Evolutionary conservation across 2,113 vertebrate species (phyloP).

Genomic region (Australoheros scitulus): DNA sequence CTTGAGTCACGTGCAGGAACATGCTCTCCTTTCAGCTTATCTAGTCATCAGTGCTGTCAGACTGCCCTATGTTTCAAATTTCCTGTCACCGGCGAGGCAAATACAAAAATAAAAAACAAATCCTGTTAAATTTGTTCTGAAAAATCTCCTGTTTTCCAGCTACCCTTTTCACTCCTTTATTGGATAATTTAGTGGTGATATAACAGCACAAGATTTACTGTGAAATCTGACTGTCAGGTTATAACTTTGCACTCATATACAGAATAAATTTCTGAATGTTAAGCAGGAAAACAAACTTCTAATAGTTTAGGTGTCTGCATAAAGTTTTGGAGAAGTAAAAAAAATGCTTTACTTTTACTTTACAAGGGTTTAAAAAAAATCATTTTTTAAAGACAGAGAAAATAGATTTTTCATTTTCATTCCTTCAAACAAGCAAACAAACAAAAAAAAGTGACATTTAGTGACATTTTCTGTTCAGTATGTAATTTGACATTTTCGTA

Average conservation of each 20-base stretch:
- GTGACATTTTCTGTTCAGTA: background rate
- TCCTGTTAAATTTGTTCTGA: background rate
- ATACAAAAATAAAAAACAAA: background rate
- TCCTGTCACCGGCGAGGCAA: background rate
- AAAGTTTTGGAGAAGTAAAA: background rate
- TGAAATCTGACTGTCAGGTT: background rate
- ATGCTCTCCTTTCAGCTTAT: background rate
- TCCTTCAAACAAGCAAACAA: background rate
- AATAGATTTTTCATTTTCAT: background rate
- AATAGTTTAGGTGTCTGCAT: background rate
- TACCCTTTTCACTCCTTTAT: background rate
- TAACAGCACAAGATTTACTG: no score
- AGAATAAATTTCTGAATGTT: background rate
- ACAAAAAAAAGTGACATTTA: no score
- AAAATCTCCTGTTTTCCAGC: background rate
- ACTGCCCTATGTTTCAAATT: background rate
- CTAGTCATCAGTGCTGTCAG: background rate
- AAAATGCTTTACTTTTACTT: background rate
- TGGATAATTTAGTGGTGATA: background rate
- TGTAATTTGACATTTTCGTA: background rate
- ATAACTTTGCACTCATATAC: background rate
- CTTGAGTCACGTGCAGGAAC: background rate
- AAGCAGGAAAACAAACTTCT: background rate
- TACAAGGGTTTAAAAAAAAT: background rate
- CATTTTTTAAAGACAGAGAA: background rate